These are phyloP conservation scores for Huso huso DNA, from an alignment of 2,797 vertebrate genomes.

Conservation along the genomic window DNA sequence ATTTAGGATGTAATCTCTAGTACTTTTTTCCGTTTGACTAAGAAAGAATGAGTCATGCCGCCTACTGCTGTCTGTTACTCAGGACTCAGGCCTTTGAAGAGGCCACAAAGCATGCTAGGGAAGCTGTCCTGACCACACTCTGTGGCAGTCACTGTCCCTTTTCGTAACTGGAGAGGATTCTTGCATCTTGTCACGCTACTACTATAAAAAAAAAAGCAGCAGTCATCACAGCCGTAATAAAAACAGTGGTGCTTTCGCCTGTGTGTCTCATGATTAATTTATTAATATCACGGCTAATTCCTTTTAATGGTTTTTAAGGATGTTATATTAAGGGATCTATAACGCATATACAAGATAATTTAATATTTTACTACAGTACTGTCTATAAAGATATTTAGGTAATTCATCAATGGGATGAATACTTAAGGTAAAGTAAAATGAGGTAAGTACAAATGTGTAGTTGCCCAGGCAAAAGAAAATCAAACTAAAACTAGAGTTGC, in stretches of 20 bases:
- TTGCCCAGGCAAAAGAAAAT: too few species aligned
- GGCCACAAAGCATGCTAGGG: slow-evolving; percentile 8
- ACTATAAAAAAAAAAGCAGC: neutral
- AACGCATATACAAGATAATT: too few species aligned
- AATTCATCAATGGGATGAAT: too few species aligned
- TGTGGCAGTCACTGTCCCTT: slow-evolving; percentile 11
- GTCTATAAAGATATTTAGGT: too few species aligned
- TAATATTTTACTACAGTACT: too few species aligned
- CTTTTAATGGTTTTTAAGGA: too few species aligned
- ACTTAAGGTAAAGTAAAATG: too few species aligned
- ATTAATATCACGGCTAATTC: too few species aligned
- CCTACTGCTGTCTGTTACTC: neutral
- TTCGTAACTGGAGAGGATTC: slow-evolving; percentile 13
- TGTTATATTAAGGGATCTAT: too few species aligned
- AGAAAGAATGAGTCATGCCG: slow-evolving; percentile 9
- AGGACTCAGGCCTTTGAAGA: neutral
- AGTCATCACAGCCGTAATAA: neutral
- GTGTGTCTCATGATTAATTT: neutral
- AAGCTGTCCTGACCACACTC: slow-evolving; percentile 5
- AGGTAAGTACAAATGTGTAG: too few species aligned
- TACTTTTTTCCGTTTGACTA: slow-evolving; percentile 10
- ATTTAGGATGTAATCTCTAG: slow-evolving; percentile 4
- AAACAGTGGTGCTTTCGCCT: neutral
- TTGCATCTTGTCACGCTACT: slow-evolving; percentile 5
- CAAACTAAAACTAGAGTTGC: too few species aligned